Evolutionary conservation across 1,140 invertebrate species (phyloP).

Genomic region (Drosophila tristis): DNA sequence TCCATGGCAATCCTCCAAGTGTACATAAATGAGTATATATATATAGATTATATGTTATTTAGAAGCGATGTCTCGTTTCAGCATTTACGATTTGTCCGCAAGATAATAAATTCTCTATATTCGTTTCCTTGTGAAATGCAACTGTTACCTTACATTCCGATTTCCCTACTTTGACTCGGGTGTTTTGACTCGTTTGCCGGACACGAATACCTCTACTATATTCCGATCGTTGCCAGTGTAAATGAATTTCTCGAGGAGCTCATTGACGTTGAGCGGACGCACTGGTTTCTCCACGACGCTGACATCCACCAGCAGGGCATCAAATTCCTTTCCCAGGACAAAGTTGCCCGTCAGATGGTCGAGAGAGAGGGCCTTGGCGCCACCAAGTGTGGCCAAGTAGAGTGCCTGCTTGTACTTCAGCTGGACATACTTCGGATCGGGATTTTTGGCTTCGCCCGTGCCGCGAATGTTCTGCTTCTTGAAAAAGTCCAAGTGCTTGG

Average conservation of each 20-base stretch:
- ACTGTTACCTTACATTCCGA: slow-evolving; percentile 48
- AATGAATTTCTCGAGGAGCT: slow-evolving; percentile 92
- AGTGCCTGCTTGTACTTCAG: slow-evolving; percentile 92
- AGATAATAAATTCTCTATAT: slow-evolving; percentile 65
- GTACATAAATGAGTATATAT: slow-evolving; percentile 28
- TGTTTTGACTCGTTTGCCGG: slow-evolving; percentile 86
- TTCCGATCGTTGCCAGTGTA: slow-evolving; percentile 94
- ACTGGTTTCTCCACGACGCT: slow-evolving; percentile 85
- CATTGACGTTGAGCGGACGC: slow-evolving; percentile 67
- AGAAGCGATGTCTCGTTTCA: background rate
- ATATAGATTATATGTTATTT: slow-evolving; percentile 13
- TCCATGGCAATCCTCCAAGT: slow-evolving; percentile 14
- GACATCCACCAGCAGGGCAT: slow-evolving; percentile 90
- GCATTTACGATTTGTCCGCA: slow-evolving; percentile 30
- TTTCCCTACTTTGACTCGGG: background rate
- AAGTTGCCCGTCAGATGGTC: slow-evolving; percentile 92
- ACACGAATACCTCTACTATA: slow-evolving; percentile 90
- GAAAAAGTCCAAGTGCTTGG: slow-evolving; percentile 87
- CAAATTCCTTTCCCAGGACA: slow-evolving; percentile 92
- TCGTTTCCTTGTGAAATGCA: slow-evolving; percentile 44
- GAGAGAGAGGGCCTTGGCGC: slow-evolving; percentile 91
- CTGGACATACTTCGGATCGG: slow-evolving; percentile 75
- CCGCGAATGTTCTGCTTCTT: slow-evolving; percentile 78
- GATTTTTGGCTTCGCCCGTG: slow-evolving; percentile 30
- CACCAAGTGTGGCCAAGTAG: slow-evolving; percentile 93